Evolutionary conservation across 1,140 invertebrate genomes (phyloP), one percentile per base, ranked within the genome.

Genomic region (Sycophaga agraensis): DNA sequence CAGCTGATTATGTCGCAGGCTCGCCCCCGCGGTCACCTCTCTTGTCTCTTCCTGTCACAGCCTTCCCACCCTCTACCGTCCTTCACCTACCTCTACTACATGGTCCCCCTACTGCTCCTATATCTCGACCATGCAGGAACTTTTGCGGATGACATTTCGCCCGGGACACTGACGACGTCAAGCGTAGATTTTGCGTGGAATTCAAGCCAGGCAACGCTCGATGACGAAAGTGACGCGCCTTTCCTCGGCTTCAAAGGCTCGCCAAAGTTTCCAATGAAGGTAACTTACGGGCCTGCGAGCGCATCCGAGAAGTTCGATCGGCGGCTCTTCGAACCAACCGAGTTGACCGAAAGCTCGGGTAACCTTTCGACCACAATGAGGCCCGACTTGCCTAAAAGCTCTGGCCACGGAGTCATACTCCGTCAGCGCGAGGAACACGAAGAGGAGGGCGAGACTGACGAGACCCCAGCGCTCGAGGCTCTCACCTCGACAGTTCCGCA

Each of bases 1-100:
- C 73, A 74, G 68, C 74, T 77, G 77, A 79, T 75, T 77, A 79
- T 79, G 77, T 78, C 72, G 75, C 72, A 70, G 58, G 66, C 67
- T 72, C 66, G 61, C 49, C 63, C 70, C 64, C 64, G 63, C 65
- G 62, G 64, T 64, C 67, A 69, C 68, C 64, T 71, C 68, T 74
- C 70, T 76, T 70, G 68, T 74, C 68, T 71, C n/a, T n/a, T n/a
- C 68, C 68, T 73, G 64, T 71, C 70, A 67, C 70, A 73, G 68
- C 66, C 70, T 70, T 70, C 24, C 24, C 46, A 2, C 46, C 24
- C 14, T 14, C 16, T 49, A n/a, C n/a, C 46, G 4, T 40, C 37
- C 37, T 40, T 40, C n/a, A 4, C 4, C 37, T 40, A 40, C 14
- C n/a, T 4, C 7, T 40, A n/a, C 37, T 40, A 7, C 37, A 4